Base-by-base conservation (phyloP, 37 sponge, comb jelly and placozoan genomes). In the Chondrilla cf. caribensis region DNA sequence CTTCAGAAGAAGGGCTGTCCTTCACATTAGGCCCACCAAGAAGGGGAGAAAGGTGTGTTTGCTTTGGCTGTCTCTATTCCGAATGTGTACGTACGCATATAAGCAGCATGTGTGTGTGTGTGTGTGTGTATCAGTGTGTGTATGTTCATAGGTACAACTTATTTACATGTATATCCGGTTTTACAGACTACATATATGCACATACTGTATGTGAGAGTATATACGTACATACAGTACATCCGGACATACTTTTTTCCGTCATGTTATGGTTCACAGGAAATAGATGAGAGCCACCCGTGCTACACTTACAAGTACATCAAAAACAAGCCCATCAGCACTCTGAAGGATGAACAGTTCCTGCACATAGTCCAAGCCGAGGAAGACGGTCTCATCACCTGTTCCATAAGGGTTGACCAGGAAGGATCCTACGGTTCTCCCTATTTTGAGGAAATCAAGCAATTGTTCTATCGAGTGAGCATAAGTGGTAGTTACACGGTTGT, bases 281-380 rank as follows among this genome's bases (percentile, higher is more conserved):
- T 97, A 24, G 95, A 93, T 75, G 98, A 97, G 25, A 57, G 36
- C 42, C 93, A 93, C 43, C 87, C 86, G 25, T 93, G 89, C 80
- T 81, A 51, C 26, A 62, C 80, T 24, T 90, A 86, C 82, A 95
- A 95, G 86, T 97, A 93, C 67, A 39, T 97, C 17, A 84, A 86
- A 55, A 93, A 95, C 80, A 97, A 97, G 35, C 98, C 98, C 3
- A 84, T 97, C 37, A 70, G 80, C 26, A 92, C 90, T 44, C 83
- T 97, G 25, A 93, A 77, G 42, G 93, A 91, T 8, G 98, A 95
- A 47, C 90, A 97, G 77, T 97, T 93, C 77, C 90, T 95, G 72
- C 79, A 72, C 77, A 81, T 97, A 22, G 60, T 62, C 57, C 91
- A 93, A 54, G 97, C 97, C 36, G 93, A 96, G 58, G 72, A 86